Conservation (phyloP, 1,140 invertebrate genomes). For the Melanaphis sacchari region DNA sequence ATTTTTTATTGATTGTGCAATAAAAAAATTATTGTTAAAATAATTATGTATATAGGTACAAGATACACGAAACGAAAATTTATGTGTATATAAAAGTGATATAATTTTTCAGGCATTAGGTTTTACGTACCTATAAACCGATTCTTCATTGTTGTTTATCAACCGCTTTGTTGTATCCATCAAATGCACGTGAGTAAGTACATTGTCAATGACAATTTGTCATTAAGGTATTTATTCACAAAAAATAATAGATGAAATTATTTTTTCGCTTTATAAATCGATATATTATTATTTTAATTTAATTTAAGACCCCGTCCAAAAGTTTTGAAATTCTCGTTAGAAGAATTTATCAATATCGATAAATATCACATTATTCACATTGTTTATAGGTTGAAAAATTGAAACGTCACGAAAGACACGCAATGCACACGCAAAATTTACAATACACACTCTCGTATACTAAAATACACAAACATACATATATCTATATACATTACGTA, state of each 20-base stretch:
- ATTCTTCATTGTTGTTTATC: neutral
- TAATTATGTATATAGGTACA: neutral
- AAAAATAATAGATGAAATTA: neutral
- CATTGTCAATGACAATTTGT: too few species aligned
- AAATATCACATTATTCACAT: neutral
- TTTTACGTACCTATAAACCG: neutral
- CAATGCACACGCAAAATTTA: neutral
- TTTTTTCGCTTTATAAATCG: neutral
- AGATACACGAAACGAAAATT: too few species aligned
- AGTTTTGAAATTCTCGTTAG: neutral
- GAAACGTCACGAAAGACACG: neutral
- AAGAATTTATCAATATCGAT: slow-evolving; percentile 3
- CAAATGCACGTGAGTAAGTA: neutral
- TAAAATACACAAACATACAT: neutral
- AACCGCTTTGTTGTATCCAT: neutral
- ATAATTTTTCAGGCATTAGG: neutral
- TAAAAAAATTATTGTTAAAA: neutral
- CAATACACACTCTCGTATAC: neutral
- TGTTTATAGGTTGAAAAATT: neutral
- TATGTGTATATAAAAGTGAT: neutral
- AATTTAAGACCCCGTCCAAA: neutral
- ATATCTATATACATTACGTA: neutral
- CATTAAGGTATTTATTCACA: neutral
- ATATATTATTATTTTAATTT: neutral
- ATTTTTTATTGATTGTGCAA: too few species aligned